Evolutionary conservation across 35 echinoderm and acorn worm genomes (phyloP).

Genomic region (Apostichopus californicus): DNA sequence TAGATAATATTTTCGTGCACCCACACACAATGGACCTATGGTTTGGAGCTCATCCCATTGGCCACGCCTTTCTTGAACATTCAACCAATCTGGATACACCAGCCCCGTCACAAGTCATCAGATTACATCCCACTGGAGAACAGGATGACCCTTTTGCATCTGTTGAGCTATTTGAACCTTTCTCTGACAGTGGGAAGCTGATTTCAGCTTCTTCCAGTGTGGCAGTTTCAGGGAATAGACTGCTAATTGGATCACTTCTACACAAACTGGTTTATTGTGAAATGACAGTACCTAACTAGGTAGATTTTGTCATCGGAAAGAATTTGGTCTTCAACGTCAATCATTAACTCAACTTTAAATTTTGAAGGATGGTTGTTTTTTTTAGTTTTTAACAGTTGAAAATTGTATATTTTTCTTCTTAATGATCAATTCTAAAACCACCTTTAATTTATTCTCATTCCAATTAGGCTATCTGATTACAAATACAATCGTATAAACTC

Average conservation of each 20-base stretch:
- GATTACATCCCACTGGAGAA: slow-evolving; percentile 18
- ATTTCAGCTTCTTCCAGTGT: slow-evolving; percentile 20
- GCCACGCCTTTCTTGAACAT: not conserved
- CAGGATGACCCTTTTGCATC: slow-evolving; percentile 8
- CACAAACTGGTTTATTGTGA: slow-evolving; percentile 21
- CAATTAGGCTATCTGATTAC: too few species aligned
- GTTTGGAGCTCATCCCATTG: not conserved
- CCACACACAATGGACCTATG: slow-evolving; percentile 29
- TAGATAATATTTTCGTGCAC: slow-evolving; percentile 44
- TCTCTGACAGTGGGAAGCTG: not conserved
- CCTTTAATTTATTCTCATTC: too few species aligned
- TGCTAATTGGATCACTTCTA: slow-evolving; percentile 36
- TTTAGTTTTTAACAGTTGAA: too few species aligned
- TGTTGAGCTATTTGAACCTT: slow-evolving; percentile 8
- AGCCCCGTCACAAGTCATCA: not conserved
- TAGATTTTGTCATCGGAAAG: too few species aligned
- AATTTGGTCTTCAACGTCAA: too few species aligned
- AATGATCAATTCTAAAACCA: too few species aligned
- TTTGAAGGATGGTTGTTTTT: too few species aligned
- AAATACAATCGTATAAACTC: too few species aligned
- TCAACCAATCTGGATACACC: not conserved
- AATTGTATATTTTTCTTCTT: too few species aligned
- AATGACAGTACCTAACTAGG: slow-evolving; percentile 4
- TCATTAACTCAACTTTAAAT: too few species aligned
- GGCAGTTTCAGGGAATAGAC: not conserved